Conservation (phyloP, 1,140 invertebrate genomes). For the Drosophila lacteicornis region DNA sequence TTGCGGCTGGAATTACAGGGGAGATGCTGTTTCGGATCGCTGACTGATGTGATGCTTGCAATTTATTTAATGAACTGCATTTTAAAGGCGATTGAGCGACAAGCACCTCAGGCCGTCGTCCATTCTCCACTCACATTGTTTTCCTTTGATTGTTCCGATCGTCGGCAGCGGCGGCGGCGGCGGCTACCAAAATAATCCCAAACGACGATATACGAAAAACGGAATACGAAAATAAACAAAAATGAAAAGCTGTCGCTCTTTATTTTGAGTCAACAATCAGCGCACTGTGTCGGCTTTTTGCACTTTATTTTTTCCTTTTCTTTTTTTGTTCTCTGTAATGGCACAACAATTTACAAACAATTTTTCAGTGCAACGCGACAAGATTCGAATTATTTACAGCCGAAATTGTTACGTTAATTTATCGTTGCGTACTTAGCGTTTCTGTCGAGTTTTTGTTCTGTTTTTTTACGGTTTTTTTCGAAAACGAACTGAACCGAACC, state of each 20-base stretch:
- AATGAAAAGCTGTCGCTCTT: constrained; percentile 34
- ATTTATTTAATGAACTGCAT: constrained; percentile 34
- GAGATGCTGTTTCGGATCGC: no score
- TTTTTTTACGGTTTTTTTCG: background rate
- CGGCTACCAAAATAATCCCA: constrained; percentile 17
- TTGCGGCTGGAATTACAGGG: constrained; percentile 1
- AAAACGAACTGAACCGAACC: constrained; percentile 18
- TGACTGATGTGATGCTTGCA: constrained; percentile 1
- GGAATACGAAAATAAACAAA: constrained; percentile 23
- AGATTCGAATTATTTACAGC: constrained; percentile 30
- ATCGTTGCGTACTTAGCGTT: constrained; percentile 18
- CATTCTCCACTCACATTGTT: constrained; percentile 13
- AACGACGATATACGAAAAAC: constrained; percentile 7
- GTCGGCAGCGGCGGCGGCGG: constrained; percentile 1
- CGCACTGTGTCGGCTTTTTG: constrained; percentile 37
- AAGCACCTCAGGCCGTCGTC: background rate
- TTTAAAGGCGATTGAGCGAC: constrained; percentile 20
- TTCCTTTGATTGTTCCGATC: constrained; percentile 13
- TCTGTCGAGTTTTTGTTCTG: background rate
- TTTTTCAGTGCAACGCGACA: constrained; percentile 31
- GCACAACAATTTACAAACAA: constrained; percentile 39
- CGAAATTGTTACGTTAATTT: constrained; percentile 34
- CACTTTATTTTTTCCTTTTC: constrained; percentile 1
- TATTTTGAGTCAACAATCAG: constrained; percentile 42
- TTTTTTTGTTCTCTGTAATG: constrained; percentile 30